These are phyloP conservation scores for Drosophila rhopaloa DNA, from an alignment of 1,140 invertebrate species.

Conservation along the genomic window DNA sequence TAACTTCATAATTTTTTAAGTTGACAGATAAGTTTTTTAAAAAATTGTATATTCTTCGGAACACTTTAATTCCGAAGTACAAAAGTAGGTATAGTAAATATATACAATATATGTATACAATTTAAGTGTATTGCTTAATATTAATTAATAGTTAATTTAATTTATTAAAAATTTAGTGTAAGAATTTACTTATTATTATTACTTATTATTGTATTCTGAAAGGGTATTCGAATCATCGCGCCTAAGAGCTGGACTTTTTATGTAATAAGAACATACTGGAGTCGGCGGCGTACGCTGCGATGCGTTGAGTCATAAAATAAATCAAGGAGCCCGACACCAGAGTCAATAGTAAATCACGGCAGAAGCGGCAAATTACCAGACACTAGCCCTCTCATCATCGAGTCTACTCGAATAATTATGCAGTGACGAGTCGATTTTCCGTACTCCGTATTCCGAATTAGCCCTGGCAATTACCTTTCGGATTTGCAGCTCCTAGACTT, in stretches of 20 bases:
- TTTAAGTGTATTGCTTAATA: no score
- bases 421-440: constrained; percentile 53
- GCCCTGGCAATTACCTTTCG: constrained; percentile 67
- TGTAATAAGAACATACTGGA: constrained; percentile 2
- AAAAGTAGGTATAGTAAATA: no score
- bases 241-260: no score
- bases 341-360: constrained; percentile 78
- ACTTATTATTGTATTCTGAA: no score
- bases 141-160: no score
- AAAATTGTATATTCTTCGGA: no score
- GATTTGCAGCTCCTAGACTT: constrained; percentile 63
- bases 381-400: constrained; percentile 34
- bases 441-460: constrained; percentile 46
- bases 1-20: background rate
- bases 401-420: constrained; percentile 56
- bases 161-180: no score
- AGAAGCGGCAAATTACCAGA: constrained; percentile 53
- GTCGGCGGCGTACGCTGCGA: constrained; percentile 20
- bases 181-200: no score
- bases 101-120: no score
- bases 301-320: constrained; percentile 80
- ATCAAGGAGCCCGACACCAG: constrained; percentile 74
- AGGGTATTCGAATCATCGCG: no score
- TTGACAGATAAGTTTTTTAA: no score
- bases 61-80: no score